Evolutionary conservation across 2,113 vertebrate genomes (phyloP).

Genomic region (Laterallus jamaicensis): DNA sequence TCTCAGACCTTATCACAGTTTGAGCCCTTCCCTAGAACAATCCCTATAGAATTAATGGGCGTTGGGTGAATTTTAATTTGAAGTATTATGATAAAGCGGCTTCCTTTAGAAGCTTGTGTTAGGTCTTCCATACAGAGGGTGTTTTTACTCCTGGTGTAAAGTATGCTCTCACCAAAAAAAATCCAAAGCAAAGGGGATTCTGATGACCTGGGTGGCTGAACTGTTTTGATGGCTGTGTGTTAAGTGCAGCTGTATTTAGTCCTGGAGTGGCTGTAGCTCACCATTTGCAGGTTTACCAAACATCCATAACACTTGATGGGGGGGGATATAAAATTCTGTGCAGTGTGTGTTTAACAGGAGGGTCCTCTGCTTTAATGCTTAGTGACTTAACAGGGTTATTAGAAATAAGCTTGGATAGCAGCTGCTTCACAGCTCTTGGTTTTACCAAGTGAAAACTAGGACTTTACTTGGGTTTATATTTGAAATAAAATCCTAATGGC

Average conservation of each 20-base stretch:
- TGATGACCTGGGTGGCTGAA: not conserved
- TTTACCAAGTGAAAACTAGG: not conserved
- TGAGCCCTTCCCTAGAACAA: not conserved
- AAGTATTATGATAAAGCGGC: not conserved
- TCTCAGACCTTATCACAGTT: not conserved
- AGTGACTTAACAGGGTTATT: not conserved
- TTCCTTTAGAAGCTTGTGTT: not conserved
- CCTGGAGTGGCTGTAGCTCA: not conserved
- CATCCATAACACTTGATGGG: not conserved
- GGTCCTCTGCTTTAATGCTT: not conserved
- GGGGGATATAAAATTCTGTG: not conserved
- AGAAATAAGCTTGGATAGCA: not conserved
- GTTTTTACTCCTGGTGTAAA: not conserved
- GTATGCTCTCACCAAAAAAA: not conserved
- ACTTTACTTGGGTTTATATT: not conserved
- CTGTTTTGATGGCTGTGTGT: not conserved
- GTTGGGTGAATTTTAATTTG: not conserved
- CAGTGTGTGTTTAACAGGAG: not conserved
- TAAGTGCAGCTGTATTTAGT: not conserved
- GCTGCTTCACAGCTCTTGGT: not conserved
- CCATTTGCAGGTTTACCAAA: not conserved
- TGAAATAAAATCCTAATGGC: not conserved
- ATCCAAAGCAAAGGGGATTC: not conserved
- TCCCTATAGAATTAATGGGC: not conserved
- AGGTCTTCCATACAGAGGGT: rapidly evolving